Base-by-base conservation (phyloP, 1,140 invertebrate genomes). In the Drosophila busckii region DNA sequence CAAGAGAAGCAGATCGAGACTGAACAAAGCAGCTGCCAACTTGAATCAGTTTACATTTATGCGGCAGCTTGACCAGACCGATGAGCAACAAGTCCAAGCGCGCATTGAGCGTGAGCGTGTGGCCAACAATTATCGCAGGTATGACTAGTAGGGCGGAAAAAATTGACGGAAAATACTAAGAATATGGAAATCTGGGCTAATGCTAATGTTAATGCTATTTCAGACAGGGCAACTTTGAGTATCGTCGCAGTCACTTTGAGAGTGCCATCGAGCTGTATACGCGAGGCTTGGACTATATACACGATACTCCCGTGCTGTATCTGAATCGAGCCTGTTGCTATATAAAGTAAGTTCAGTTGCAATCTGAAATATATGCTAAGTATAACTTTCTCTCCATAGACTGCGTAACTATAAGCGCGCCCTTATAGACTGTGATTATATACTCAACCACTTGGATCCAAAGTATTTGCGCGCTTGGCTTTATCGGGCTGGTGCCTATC, bases 1-100 rank as follows among this genome's bases (percentile, higher is more conserved):
- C 2, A 52, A 20, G 19, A 28, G 20, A 17, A 26, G 17, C 12
- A 62, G 4, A n/a, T 7, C 9, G 0, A 65, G 28, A n/a, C n/a
- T n/a, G 10, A n/a, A 1, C 2, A 52, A 35, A 22, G 1, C 25
- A 0, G 0, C 0, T 0, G 1, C 22, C 0, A 80, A 69, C 4
- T 40, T 29, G 0, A 56, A 68, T 40, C 46, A 80, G 7, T 54
- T 80, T 3, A 64, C 75, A 1, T 80, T 73, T 8, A 80, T 80
- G 75, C 59, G 64, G 0, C 73, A 80, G 44, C 31, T 73, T 1
- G 50, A 65, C 5, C 9, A 25, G 2, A 58, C 15, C 0, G 0
- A 7, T 0, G 29, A 56, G 3, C 7, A 60, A 10, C 54, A 69
- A 2, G 2, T 12, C 2, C 1, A 31, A 12, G 28, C 48, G 2